Conservation (phyloP, 35 echinoderm and acorn worm species). For the Stichopus chloronotus region DNA sequence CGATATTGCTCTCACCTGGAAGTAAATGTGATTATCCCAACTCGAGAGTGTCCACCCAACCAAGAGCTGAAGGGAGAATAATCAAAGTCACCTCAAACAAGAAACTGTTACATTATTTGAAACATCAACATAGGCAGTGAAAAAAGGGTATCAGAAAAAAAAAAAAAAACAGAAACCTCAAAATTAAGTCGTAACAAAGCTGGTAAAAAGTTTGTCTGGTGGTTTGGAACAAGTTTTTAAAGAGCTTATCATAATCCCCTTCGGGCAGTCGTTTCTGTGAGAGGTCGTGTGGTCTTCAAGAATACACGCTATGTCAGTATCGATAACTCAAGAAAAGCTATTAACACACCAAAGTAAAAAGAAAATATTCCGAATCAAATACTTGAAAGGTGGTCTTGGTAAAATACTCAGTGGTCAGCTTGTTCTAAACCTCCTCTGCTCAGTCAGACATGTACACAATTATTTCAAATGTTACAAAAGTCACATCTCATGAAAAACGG, state of each 20-base stretch:
- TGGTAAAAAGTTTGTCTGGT: constrained; percentile 1
- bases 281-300: constrained; percentile 34
- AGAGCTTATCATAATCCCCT: constrained; percentile 5
- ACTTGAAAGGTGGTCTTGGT: too few species aligned
- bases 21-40: neutral
- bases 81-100: neutral
- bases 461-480: too few species aligned
- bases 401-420: too few species aligned
- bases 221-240: neutral
- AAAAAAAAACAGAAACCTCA: neutral
- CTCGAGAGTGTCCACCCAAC: neutral
- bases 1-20: constrained; percentile 29
- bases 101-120: neutral
- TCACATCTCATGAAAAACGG: too few species aligned
- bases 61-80: neutral
- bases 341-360: neutral
- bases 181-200: neutral
- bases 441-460: too few species aligned
- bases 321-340: constrained; percentile 13
- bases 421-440: too few species aligned
- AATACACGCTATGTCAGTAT: neutral
- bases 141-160: too few species aligned
- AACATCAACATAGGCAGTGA: neutral
- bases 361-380: too few species aligned
- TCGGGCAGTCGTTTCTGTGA: constrained; percentile 34